Evolutionary conservation across 2,797 vertebrate genomes (phyloP), one percentile per base, ranked within the genome.

Genomic region (Dryobates pubescens): DNA sequence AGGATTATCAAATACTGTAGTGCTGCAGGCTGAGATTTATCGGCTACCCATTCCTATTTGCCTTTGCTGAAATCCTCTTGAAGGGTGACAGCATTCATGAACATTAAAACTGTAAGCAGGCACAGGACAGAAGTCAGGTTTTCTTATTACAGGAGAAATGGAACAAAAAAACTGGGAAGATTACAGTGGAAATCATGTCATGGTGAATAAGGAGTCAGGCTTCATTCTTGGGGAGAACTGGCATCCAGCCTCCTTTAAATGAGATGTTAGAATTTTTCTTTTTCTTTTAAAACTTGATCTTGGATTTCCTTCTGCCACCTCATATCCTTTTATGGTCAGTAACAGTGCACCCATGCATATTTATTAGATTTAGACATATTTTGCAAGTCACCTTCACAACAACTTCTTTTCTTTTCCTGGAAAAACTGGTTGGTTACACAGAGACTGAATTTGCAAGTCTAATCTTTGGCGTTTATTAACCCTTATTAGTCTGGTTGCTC

Each of bases 351-450:
- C 69, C 51, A 71, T 89, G 49, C 71, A 85, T 91, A 92, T 88
- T 89, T 93, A 92, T 92, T 85, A 89, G 71, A 61, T 58, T 81
- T 88, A 90, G 75, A 80, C 72, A 43, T 94, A 89, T 81, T 96
- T 94, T 95, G 90, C 95, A 96, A 96, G 93, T 96, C 96, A 96
- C 91, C 94, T 96, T 95, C 91, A 86, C 54, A 94, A 88, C 62
- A 92, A 72, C 86, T 83, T 80, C 27, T 56, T 89, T 95, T 90
- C 68, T 89, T 93, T 89, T 89, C 89, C 94, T 93, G 90, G 96
- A 95, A 91, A 84, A 95, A 93, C 94, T 86, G 90, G 96, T 95
- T 94, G 61, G 90, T 93, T 87, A 32, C 13, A n/a, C 26, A 78
- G 54, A 86, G 41, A 79, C 2, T 45, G 17, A 87, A 95, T 94